Evolutionary conservation across 2,797 vertebrate species (phyloP).

Genomic region (Trichosurus vulpecula): DNA sequence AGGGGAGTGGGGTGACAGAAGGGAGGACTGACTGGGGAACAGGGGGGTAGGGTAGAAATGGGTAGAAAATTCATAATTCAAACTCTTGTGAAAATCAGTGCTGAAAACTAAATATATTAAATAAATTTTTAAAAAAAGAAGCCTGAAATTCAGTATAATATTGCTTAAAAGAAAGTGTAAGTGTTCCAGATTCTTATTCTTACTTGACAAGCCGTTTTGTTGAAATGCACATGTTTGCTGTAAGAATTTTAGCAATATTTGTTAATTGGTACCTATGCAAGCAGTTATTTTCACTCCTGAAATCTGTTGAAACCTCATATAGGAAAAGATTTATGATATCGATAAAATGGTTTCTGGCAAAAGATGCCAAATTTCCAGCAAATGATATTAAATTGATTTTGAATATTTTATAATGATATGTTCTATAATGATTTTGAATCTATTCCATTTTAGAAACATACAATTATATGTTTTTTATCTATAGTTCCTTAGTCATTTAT

Average conservation of each 20-base stretch:
- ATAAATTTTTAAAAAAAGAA: no score
- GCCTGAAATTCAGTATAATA: neutral
- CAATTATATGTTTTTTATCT: neutral
- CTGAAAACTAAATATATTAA: no score
- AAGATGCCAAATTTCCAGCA: neutral
- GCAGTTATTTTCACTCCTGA: neutral
- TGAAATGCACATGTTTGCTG: neutral
- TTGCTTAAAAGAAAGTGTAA: neutral
- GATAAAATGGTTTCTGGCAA: neutral
- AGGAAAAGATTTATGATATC: neutral
- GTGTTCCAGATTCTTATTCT: neutral
- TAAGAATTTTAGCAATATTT: neutral
- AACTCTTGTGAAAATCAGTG: no score
- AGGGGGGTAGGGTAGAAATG: no score
- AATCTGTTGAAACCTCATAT: neutral
- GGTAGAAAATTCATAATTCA: no score
- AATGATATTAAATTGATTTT: neutral
- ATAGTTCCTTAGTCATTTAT: neutral
- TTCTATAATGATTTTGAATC: neutral
- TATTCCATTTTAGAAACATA: neutral
- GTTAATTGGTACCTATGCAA: neutral
- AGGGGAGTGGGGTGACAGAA: no score
- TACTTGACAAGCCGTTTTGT: neutral
- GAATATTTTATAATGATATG: neutral
- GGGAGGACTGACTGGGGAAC: no score